These are phyloP conservation scores for Cydia splendana DNA, from an alignment of 1,140 invertebrate genomes.

Conservation along the genomic window DNA sequence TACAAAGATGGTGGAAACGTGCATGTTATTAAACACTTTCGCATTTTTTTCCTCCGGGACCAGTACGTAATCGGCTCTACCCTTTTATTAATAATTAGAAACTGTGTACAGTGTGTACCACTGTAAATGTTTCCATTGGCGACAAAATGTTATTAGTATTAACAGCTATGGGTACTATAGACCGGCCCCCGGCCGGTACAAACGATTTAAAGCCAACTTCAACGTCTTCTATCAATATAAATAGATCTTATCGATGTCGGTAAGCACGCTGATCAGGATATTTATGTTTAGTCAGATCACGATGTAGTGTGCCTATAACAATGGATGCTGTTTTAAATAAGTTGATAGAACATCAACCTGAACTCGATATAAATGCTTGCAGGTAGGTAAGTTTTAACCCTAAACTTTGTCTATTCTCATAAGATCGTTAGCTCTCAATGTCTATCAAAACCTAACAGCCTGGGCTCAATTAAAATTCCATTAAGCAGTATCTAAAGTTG, in stretches of 20 bases:
- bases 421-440: no score
- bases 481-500: no score
- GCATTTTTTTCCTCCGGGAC: no score
- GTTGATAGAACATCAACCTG: background rate
- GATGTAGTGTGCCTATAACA: background rate
- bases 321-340: background rate
- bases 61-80: no score
- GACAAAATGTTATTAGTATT: background rate
- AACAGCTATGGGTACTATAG: background rate
- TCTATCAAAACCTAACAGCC: no score
- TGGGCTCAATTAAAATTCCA: no score
- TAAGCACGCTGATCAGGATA: conserved; percentile 1
- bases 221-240: conserved; percentile 1
- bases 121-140: background rate
- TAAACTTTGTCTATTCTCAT: no score
- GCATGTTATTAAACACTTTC: no score
- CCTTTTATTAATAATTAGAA: no score
- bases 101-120: no score
- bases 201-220: conserved; percentile 1
- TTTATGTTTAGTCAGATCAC: conserved; percentile 1
- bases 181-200: background rate
- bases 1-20: no score
- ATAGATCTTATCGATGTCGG: conserved; percentile 14
- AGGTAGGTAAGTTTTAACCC: no score
- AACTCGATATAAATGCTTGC: background rate